Conservation (phyloP, 2,113 vertebrate species). For the Rutilus rutilus region DNA sequence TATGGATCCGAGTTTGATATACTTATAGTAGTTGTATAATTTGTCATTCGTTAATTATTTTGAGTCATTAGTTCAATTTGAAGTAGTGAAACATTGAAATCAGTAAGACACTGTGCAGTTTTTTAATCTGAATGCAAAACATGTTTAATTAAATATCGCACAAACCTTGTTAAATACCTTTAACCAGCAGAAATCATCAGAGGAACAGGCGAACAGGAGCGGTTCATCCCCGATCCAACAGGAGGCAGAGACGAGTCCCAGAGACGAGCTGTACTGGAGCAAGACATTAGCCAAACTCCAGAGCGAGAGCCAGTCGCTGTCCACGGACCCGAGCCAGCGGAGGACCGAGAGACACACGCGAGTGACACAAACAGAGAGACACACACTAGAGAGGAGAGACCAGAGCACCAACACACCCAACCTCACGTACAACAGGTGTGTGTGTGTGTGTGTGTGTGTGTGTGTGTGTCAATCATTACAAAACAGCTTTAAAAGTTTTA, state of each 20-base stretch:
- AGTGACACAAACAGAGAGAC: slow-evolving; percentile 53
- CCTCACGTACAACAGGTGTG: slow-evolving; percentile 40
- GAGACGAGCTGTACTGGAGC: slow-evolving; percentile 49
- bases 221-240: slow-evolving; percentile 2
- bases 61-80: neutral
- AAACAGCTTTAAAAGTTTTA: too few species aligned
- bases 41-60: neutral
- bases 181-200: slow-evolving; percentile 30
- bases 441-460: neutral
- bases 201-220: slow-evolving; percentile 26
- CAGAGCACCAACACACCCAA: slow-evolving; percentile 49
- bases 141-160: neutral
- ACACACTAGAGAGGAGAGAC: slow-evolving; percentile 44
- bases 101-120: neutral
- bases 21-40: neutral
- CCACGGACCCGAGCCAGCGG: slow-evolving; percentile 49
- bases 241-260: slow-evolving; percentile 16
- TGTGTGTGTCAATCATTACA: too few species aligned
- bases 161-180: neutral
- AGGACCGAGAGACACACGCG: slow-evolving; percentile 59
- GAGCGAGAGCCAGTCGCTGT: slow-evolving; percentile 47
- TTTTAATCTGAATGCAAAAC: neutral
- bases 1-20: neutral
- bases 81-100: neutral
- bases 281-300: slow-evolving; percentile 48